Percentiles rank a stretch among this genome's conserved stretches.
These are phyloP conservation scores for Xenentodon cancila DNA, from an alignment of 2,797 vertebrate genomes.

Conservation along the genomic window DNA sequence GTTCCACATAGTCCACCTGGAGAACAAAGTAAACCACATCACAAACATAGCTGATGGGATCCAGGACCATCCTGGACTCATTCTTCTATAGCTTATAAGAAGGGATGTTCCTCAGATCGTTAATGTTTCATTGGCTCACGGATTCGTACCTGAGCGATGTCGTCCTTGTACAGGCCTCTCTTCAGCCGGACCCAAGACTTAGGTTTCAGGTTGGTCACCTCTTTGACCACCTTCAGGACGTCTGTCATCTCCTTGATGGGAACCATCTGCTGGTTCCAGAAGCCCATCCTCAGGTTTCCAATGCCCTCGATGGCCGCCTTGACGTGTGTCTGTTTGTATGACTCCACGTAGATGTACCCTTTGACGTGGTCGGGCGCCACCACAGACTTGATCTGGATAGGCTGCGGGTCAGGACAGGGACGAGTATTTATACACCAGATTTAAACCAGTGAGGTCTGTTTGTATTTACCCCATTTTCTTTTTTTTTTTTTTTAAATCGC, in stretches of 20 bases:
- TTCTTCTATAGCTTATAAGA: too few species aligned
- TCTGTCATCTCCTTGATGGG: conserved; percentile 99
- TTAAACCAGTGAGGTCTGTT: too few species aligned
- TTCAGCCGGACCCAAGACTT: conserved; percentile 97
- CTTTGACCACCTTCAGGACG: conserved; percentile 96
- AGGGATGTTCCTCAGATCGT: too few species aligned
- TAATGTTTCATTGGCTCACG: too few species aligned
- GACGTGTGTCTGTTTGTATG: conserved; percentile 97
- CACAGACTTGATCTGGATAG: conserved; percentile 95
- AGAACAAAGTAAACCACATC: neutral
- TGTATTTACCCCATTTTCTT: too few species aligned
- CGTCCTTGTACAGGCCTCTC: conserved; percentile 95
- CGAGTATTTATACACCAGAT: too few species aligned
- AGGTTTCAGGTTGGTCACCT: conserved; percentile 97
- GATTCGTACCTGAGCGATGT: conserved; percentile 99
- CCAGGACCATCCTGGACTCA: too few species aligned
- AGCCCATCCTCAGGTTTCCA: conserved; percentile 95
- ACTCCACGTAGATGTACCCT: conserved; percentile 96
- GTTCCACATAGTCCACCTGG: conserved; percentile 97
- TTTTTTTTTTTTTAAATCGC: too few species aligned
- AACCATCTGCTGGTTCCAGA: conserved; percentile 99
- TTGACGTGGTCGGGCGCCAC: conserved; percentile 95
- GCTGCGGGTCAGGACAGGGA: conserved; percentile 60
- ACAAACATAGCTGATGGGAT: too few species aligned
- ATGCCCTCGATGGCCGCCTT: conserved; percentile 96